Percentiles rank a stretch among this genome's conserved stretches.
Conservation (phyloP, 2,888 invertebrate genomes). For the Yponomeuta sedellus region DNA sequence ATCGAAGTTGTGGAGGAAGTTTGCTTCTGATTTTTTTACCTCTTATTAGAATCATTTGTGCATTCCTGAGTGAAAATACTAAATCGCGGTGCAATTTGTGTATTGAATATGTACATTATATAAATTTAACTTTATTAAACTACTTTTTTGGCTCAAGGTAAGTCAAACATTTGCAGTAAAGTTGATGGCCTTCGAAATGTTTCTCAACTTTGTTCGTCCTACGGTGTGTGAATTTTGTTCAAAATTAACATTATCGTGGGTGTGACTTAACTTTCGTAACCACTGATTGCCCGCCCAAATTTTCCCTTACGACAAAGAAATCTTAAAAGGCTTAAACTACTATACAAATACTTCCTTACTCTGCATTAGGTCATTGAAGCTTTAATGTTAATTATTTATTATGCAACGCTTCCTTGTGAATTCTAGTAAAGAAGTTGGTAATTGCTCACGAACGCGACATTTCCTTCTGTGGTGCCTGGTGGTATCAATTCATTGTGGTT, state of each 20-base stretch:
- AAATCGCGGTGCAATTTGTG: neutral
- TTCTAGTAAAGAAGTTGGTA: neutral
- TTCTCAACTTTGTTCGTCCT: slow-evolving; percentile 59
- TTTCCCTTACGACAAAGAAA: slow-evolving; percentile 23
- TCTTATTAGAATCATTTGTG: neutral
- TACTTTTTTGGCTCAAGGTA: slow-evolving; percentile 32
- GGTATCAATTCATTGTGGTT: neutral
- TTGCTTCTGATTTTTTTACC: neutral
- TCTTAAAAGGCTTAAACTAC: too few relatives aligned
- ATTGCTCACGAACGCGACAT: slow-evolving; percentile 5
- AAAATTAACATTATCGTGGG: slow-evolving; percentile 50
- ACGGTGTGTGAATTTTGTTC: slow-evolving; percentile 43
- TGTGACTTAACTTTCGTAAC: slow-evolving; percentile 49
- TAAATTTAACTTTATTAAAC: neutral
- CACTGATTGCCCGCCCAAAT: slow-evolving; percentile 39
- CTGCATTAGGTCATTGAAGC: neutral
- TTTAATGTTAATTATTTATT: neutral
- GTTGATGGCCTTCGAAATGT: slow-evolving; percentile 68
- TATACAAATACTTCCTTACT: slow-evolving; percentile 4
- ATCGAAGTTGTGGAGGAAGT: slow-evolving; percentile 6
- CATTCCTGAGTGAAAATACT: slow-evolving; percentile 4
- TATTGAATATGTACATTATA: neutral
- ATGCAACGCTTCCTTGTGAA: slow-evolving; percentile 1
- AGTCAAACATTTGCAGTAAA: slow-evolving; percentile 31
- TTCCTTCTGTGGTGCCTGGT: neutral